Base-by-base conservation (phyloP, 2,113 vertebrate genomes). In the Prietella phreatophila region DNA sequence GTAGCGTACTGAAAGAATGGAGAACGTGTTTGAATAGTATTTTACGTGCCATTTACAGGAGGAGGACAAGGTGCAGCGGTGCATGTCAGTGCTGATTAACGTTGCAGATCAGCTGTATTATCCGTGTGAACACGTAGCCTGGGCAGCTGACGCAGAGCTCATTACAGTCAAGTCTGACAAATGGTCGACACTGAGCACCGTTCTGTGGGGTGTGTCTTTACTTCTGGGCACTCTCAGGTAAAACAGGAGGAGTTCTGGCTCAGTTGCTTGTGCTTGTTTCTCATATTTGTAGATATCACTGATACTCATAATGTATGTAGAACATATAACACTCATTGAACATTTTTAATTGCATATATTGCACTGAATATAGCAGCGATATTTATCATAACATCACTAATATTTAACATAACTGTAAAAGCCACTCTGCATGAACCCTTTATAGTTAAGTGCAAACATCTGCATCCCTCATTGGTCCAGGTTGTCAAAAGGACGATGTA, bases 101-200 rank as follows among this genome's bases (percentile, higher is more conserved):
- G 4, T 96, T 60, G 96, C 96, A 0, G 97, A 98, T 93, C 98
- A 99, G 94, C 95, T 99, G 1, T 99, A 98, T 93, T 99, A 99
- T 90, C 98, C 98, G 3, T 98, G 97, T 27, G 98, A 99, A 87
- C 98, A 99, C 61, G 0, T 99, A 0, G 98, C 98, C 0, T 99
- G 98, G 98, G 98, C 98, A 0, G 97, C 98, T 0, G 97, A 99
- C 0, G 91, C 96, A 2, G 91, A 94, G 67, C 91, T 99, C 76
- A 89, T 99, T 88, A 93, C 25, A 0, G 88, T 90, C 14, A 90
- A 93, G 83, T 95, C 98, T 4, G 94, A 92, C 69, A 92, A 87
- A 71, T 99, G 98, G 98, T 99, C 97, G 97, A 85, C 93, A 0
- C 82, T 96, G 58, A 96, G 97, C 92, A 97, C 94, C 0, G 84